These are phyloP conservation scores for Paragorgia papillata DNA, from an alignment of 92 coral and sea anemone species.

Conservation along the genomic window DNA sequence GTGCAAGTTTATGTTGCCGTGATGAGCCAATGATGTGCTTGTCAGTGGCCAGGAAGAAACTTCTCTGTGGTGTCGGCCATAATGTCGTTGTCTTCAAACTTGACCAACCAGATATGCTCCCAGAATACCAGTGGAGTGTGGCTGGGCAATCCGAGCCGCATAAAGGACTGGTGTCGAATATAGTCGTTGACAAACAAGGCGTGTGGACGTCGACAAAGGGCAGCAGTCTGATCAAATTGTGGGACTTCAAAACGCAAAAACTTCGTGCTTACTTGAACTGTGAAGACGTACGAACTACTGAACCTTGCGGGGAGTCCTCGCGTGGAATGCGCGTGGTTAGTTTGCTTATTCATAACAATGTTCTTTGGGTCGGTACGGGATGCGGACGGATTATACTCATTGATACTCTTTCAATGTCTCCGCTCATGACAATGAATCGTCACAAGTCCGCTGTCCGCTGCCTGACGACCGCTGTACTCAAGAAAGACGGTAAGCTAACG, in stretches of 20 bases:
- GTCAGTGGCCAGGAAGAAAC: conserved; percentile 61
- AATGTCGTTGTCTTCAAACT: conserved; percentile 71
- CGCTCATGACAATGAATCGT: conserved; percentile 72
- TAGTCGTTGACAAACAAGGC: conserved; percentile 70
- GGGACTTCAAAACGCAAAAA: conserved; percentile 69
- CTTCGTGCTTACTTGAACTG: conserved; percentile 76
- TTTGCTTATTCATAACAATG: conserved; percentile 65
- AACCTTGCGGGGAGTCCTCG: conserved; percentile 52
- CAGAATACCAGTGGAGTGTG: conserved; percentile 80
- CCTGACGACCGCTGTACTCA: conserved; percentile 64
- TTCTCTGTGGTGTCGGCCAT: conserved; percentile 87
- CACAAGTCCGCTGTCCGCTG: conserved; percentile 95
- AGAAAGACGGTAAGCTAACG: conserved; percentile 61
- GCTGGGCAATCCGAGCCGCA: conserved; percentile 56
- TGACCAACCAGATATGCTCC: conserved; percentile 29
- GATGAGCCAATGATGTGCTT: conserved; percentile 71
- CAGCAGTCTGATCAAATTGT: conserved; percentile 70
- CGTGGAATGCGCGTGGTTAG: conserved; percentile 84
- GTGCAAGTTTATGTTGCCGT: conserved; percentile 42
- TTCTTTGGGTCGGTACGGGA: conserved; percentile 93
- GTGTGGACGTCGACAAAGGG: conserved; percentile 86
- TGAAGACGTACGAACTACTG: conserved; percentile 54
- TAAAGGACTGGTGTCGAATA: conserved; percentile 75
- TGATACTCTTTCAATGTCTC: conserved; percentile 70
- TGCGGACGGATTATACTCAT: conserved; percentile 85